These are phyloP conservation scores for Terebella lapidaria DNA, from an alignment of 2,888 invertebrate genomes.

Conservation along the genomic window DNA sequence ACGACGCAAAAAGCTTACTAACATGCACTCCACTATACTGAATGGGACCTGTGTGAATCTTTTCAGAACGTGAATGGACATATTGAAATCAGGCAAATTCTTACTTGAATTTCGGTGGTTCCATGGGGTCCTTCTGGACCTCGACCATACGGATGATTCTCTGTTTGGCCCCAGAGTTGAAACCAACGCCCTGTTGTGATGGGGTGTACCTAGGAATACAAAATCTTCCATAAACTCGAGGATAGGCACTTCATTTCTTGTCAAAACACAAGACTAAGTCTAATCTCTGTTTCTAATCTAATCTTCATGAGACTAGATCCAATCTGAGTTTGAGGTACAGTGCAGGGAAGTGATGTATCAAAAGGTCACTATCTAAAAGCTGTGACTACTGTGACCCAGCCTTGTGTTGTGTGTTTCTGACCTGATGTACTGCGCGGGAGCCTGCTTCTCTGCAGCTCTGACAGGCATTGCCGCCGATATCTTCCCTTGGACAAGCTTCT, in stretches of 20 bases:
- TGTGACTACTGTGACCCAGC: too few species aligned
- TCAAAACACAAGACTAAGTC: background rate
- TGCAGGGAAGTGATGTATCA: too few species aligned
- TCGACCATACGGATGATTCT: slow-evolving; percentile 93
- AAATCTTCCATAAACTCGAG: background rate
- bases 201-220: slow-evolving; percentile 71
- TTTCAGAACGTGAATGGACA: too few species aligned
- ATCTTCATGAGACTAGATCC: background rate
- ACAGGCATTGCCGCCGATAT: slow-evolving; percentile 97
- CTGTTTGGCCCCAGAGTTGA: slow-evolving; percentile 96
- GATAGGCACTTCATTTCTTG: background rate
- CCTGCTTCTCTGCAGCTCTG: slow-evolving; percentile 85
- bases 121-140: slow-evolving; percentile 93
- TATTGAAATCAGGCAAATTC: too few species aligned
- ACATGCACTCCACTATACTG: too few species aligned
- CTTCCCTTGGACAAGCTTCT: slow-evolving; percentile 71
- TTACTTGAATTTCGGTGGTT: slow-evolving; percentile 87
- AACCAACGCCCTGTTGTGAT: slow-evolving; percentile 88
- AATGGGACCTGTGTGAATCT: too few species aligned
- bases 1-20: too few species aligned
- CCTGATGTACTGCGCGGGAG: slow-evolving; percentile 91
- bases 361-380: too few species aligned
- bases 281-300: background rate
- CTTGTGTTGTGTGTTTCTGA: too few species aligned
- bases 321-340: too few species aligned